These are phyloP conservation scores for Solea senegalensis DNA, from an alignment of 2,113 vertebrate species.

Conservation along the genomic window DNA sequence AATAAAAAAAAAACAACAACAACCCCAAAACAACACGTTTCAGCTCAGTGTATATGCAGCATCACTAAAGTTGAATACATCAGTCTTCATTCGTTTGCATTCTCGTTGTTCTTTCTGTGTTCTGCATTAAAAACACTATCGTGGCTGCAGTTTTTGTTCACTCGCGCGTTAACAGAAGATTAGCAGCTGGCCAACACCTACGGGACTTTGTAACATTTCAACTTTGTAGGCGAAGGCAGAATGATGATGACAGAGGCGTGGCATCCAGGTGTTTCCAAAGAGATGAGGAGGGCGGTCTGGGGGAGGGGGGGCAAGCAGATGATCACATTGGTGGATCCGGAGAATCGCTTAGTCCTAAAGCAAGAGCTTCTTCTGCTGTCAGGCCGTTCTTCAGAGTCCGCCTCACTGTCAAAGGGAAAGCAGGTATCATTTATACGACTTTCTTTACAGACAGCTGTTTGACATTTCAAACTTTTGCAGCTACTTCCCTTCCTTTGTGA, in stretches of 20 bases:
- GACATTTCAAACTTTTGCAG: too few species aligned
- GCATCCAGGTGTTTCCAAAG: slow-evolving; percentile 10
- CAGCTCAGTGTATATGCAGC: slow-evolving; percentile 25
- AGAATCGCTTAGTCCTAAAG: slow-evolving; percentile 88
- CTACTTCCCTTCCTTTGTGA: too few species aligned
- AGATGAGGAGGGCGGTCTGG: neutral
- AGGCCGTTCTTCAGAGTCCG: slow-evolving; percentile 93
- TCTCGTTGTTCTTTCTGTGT: slow-evolving; percentile 7
- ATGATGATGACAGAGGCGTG: slow-evolving; percentile 17
- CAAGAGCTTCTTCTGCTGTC: slow-evolving; percentile 92
- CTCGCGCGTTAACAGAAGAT: slow-evolving; percentile 44
- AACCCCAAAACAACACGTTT: slow-evolving; percentile 1
- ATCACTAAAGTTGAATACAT: slow-evolving; percentile 9
- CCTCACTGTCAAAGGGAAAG: slow-evolving; percentile 81
- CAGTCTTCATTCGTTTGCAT: neutral
- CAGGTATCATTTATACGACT: neutral
- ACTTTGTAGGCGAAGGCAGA: slow-evolving; percentile 25
- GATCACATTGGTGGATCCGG: slow-evolving; percentile 86
- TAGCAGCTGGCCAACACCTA: slow-evolving; percentile 44
- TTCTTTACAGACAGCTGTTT: too few species aligned
- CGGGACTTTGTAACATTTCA: slow-evolving; percentile 17
- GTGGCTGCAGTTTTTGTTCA: slow-evolving; percentile 34
- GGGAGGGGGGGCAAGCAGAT: neutral
- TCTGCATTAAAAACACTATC: slow-evolving; percentile 15
- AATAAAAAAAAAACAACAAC: slow-evolving; percentile 11